phyloP scores from a whole-genome alignment of 2,113 vertebrate genomes.

The Leucoraja erinaceus region DNA sequence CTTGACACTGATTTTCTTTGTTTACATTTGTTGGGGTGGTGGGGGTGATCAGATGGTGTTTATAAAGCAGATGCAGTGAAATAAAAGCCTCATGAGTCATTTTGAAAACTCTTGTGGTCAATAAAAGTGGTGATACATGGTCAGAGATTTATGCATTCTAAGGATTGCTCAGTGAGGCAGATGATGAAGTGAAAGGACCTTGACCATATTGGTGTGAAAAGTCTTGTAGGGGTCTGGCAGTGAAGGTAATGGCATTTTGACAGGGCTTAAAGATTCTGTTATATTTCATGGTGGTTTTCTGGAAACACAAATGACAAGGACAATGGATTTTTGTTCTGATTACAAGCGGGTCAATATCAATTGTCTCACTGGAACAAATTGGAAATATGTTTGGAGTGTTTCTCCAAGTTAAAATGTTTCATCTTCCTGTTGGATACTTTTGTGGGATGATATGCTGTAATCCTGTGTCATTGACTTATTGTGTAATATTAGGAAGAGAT shows the following conservation, averaged over 20 bases:
- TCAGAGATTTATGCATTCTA: background rate
- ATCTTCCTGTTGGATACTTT: background rate
- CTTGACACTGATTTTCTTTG: background rate
- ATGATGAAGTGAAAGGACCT: background rate
- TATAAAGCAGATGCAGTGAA: background rate
- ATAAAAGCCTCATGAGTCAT: background rate
- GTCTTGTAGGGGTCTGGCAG: too few relatives aligned
- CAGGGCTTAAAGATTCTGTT: background rate
- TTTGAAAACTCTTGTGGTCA: background rate
- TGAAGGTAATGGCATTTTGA: background rate
- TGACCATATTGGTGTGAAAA: background rate
- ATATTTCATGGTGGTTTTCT: background rate
- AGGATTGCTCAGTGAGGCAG: background rate
- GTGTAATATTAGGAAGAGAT: background rate
- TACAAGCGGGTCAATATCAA: background rate
- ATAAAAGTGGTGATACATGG: background rate
- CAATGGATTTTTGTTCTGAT: background rate
- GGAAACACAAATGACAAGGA: background rate
- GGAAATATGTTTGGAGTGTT: background rate
- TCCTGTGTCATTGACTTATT: background rate
- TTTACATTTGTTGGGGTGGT: background rate
- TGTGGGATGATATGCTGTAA: background rate
- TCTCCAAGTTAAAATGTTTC: background rate
- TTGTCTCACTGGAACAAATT: background rate
- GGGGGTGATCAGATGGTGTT: background rate